phyloP scores from a whole-genome alignment of 2,888 invertebrate genomes.

The Epirrita christyi region DNA sequence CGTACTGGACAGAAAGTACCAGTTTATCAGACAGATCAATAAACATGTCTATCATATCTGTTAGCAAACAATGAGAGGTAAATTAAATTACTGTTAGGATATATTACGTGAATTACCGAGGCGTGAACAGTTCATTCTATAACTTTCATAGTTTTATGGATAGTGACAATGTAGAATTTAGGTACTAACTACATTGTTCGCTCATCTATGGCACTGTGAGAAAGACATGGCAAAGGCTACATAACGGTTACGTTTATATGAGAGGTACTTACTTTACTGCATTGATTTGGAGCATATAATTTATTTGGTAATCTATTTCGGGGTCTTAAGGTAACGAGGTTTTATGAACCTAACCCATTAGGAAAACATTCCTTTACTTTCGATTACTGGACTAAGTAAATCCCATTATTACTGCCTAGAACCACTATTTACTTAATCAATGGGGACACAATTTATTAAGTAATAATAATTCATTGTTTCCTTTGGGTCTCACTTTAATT shows the following conservation, averaged over 20 bases:
- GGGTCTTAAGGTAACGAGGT: no score
- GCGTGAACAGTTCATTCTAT: constrained; percentile 39
- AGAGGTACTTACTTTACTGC: no score
- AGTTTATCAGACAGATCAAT: constrained; percentile 43
- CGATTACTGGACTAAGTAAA: no score
- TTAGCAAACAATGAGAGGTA: constrained; percentile 51
- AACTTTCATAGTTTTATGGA: constrained; percentile 5
- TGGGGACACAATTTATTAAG: background rate
- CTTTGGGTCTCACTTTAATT: no score
- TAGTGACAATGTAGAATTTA: constrained; percentile 7
- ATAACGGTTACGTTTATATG: constrained; percentile 12
- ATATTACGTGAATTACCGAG: constrained; percentile 43
- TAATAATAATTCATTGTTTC: no score
- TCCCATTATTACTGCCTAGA: no score
- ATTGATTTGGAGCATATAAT: no score
- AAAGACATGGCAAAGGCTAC: constrained; percentile 13
- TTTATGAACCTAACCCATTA: no score
- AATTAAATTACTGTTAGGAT: constrained; percentile 51
- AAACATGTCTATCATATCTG: constrained; percentile 41
- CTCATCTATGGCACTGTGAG: constrained; percentile 22
- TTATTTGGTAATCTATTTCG: no score
- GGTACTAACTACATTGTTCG: constrained; percentile 7
- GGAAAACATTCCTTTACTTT: constrained; percentile 5
- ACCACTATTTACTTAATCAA: no score
- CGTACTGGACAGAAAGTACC: constrained; percentile 7